phyloP scores from a whole-genome alignment of 2,797 vertebrate genomes.

The Macropodus opercularis region DNA sequence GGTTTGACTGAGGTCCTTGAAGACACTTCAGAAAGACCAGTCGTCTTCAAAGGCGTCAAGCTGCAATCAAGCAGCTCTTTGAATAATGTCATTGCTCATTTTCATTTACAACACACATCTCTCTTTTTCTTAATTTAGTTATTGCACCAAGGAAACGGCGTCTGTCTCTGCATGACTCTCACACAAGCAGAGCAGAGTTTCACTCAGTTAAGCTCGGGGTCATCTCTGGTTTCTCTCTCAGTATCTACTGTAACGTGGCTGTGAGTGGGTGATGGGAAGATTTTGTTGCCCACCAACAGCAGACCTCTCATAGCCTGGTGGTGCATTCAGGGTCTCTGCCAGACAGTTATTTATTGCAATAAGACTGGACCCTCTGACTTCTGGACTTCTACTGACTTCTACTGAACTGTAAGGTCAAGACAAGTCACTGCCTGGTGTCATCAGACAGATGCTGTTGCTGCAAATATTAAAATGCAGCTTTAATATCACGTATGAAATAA shows the following conservation, averaged over 20 bases:
- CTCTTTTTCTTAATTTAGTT: too few species aligned
- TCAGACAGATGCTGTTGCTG: too few species aligned
- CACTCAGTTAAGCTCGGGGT: slow-evolving; percentile 25
- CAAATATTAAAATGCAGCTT: too few species aligned
- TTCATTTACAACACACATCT: too few species aligned
- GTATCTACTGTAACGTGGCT: slow-evolving; percentile 26
- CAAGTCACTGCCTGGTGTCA: neutral
- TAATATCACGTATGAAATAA: too few species aligned
- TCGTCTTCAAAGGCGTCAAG: too few species aligned
- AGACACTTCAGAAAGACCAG: too few species aligned
- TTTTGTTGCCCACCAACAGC: slow-evolving; percentile 53
- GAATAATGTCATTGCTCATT: too few species aligned
- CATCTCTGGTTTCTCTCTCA: slow-evolving; percentile 52
- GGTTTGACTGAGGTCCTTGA: too few species aligned
- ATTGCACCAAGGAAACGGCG: too few species aligned
- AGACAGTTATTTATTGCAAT: slow-evolving; percentile 46
- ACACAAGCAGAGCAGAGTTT: slow-evolving; percentile 45
- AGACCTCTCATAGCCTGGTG: slow-evolving; percentile 9
- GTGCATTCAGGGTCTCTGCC: slow-evolving; percentile 37
- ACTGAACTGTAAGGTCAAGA: neutral
- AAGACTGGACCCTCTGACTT: slow-evolving; percentile 7
- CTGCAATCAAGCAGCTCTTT: too few species aligned
- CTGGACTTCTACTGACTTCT: neutral
- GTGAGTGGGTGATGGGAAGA: neutral
- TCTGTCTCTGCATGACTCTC: neutral